A percentile compares a stretch with the other conserved stretches of the same genome.
These are phyloP conservation scores for Echiichthys vipera DNA, from an alignment of 2,797 vertebrate species.

Conservation along the genomic window DNA sequence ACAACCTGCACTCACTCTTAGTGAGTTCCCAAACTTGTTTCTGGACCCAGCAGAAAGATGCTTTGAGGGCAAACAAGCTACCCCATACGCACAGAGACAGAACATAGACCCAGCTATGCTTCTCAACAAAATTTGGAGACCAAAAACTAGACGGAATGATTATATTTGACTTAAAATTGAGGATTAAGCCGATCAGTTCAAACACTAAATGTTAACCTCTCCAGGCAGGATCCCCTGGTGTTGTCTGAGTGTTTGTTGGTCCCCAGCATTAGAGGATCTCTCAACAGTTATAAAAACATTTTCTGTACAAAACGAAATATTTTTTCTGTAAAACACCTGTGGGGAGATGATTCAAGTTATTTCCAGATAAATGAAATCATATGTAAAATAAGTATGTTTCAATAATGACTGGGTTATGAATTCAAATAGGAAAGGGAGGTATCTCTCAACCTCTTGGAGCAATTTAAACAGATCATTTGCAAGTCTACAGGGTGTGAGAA, in stretches of 20 bases:
- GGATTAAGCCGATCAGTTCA: too few species aligned
- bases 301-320: slow-evolving; percentile 1
- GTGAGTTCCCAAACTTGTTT: not conserved
- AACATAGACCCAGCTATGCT: not conserved
- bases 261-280: not conserved
- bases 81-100: too few species aligned
- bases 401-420: not conserved
- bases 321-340: not conserved
- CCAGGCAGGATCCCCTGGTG: too few species aligned
- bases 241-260: too few species aligned
- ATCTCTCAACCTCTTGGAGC: not conserved
- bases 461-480: slow-evolving; percentile 7
- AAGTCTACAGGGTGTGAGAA: slow-evolving; percentile 9
- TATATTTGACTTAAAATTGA: too few species aligned
- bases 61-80: not conserved
- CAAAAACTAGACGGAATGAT: not conserved
- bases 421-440: slow-evolving; percentile 15
- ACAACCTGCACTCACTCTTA: not conserved
- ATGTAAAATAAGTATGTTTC: not conserved
- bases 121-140: not conserved
- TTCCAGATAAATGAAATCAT: not conserved
- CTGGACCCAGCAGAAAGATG: not conserved
- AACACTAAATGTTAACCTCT: too few species aligned
- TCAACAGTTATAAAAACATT: not conserved
- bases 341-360: not conserved